Evolutionary conservation across 2,888 invertebrate species (phyloP).

Genomic region (Pseudococcus jackbeardsleyi): DNA sequence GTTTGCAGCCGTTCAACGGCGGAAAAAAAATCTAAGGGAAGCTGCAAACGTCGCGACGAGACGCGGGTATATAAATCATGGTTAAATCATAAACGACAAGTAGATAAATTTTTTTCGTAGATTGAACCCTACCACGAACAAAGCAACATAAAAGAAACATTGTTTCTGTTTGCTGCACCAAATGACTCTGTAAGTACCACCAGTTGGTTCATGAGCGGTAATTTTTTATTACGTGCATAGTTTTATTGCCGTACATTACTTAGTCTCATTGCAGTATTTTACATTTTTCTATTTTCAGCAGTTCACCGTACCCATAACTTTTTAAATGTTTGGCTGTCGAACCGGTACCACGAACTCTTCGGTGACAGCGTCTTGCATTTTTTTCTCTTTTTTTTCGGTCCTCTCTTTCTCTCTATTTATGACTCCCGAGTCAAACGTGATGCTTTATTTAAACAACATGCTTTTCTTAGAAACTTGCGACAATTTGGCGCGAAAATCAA

Average conservation of each 20-base stretch:
- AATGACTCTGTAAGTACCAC: constrained; percentile 37
- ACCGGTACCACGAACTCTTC: constrained; percentile 40
- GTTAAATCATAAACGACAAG: constrained; percentile 36
- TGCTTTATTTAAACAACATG: constrained; percentile 32
- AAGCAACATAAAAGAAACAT: constrained; percentile 57
- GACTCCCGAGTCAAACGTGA: constrained; percentile 29
- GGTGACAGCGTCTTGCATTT: constrained; percentile 29
- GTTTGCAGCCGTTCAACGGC: not conserved
- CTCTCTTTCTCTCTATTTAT: not conserved
- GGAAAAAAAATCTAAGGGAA: not conserved
- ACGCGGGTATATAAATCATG: constrained; percentile 33
- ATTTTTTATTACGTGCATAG: constrained; percentile 52
- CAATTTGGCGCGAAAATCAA: constrained; percentile 19
- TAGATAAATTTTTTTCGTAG: constrained; percentile 28
- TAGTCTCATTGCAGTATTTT: constrained; percentile 41
- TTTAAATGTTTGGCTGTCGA: constrained; percentile 53
- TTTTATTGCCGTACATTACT: constrained; percentile 48
- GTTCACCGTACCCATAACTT: constrained; percentile 55
- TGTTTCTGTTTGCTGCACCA: constrained; percentile 23
- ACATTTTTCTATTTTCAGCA: constrained; percentile 52
- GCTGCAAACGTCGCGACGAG: not conserved
- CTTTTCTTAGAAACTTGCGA: constrained; percentile 29
- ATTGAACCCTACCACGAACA: constrained; percentile 26
- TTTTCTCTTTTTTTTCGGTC: not conserved
- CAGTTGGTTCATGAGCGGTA: constrained; percentile 50